Evolutionary conservation across 64 coral and sea anemone species (phyloP).

Genomic region (Montipora sp.): DNA sequence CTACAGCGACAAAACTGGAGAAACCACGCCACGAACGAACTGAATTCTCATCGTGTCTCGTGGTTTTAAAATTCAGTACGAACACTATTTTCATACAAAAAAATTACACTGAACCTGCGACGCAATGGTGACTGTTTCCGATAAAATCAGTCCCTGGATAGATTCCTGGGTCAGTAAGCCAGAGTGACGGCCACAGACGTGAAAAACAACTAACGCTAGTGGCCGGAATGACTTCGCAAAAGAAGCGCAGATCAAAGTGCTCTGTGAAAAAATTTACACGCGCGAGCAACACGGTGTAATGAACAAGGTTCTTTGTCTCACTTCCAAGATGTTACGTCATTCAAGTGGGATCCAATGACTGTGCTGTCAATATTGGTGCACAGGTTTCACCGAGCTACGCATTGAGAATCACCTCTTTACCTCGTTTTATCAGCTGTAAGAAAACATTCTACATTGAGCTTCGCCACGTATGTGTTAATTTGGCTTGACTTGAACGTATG

Average conservation of each 20-base stretch:
- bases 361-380: neutral
- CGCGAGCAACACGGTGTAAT: constrained; percentile 8
- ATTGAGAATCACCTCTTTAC: neutral
- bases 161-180: constrained; percentile 89
- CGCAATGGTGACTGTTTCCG: constrained; percentile 97
- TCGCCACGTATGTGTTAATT: neutral
- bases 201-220: neutral
- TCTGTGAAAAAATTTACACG: neutral
- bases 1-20: neutral
- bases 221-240: constrained; percentile 9
- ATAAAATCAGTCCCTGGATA: constrained; percentile 89
- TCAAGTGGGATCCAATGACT: neutral
- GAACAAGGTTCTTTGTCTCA: constrained; percentile 42
- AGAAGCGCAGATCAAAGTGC: constrained; percentile 24
- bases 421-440: neutral
- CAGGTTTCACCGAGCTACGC: neutral
- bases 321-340: constrained; percentile 49
- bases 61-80: constrained; percentile 1
- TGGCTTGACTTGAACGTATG: neutral
- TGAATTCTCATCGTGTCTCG: neutral
- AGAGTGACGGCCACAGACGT: constrained; percentile 42
- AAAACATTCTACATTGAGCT: neutral
- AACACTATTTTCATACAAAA: neutral
- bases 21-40: neutral
- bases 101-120: constrained; percentile 58